Evolutionary conservation across 2,797 vertebrate species (phyloP), one percentile per base, ranked within the genome.

Genomic region (Eutrigla gurnardus): DNA sequence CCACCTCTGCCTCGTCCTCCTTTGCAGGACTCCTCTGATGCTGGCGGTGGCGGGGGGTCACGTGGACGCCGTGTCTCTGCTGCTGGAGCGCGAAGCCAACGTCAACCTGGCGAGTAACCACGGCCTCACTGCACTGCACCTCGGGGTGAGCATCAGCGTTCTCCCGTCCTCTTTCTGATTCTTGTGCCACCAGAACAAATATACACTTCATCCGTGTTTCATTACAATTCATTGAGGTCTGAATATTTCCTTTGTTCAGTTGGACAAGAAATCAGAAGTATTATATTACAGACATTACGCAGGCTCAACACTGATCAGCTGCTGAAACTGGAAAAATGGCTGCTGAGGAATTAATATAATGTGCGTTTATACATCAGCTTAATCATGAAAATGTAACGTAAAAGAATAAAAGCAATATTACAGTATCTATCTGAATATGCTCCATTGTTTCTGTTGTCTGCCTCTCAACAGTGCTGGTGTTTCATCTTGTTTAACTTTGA

Each of bases 31-130:
- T 70, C 97, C 98, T 10, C 91, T 99, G 82, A 99, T 99, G 97
- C 95, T 99, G 59, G 97, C 97, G 0, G 98, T 98, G 69, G 95
- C 96, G 0, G 97, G 98, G 62, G 98, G 98, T 63, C 98, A 99
- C 18, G 93, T 97, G 2, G 98, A 99, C 58, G 96, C 94, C 5
- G 97, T 98, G 86, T 96, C 97, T 2, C 91, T 99, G 89, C 94
- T 99, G 93, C 95, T 99, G 92, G 97, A 98, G 94, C 95, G 97
- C 75, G 97, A 97, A 61, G 97, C 97, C 32, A 96, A 92, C 25
- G 95, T 98, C 60, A 96, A 98, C 82, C 80, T 93, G 53, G 94
- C 94, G 3, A 96, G 98, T 86, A 75, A 91, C 37, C 93, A 96
- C 77, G 97, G 97, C 60, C 96, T 97, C 77, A 99, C 97, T 0